Base-by-base conservation (phyloP, 2,888 invertebrate genomes). In the Mongoloraphidia duomilia region DNA sequence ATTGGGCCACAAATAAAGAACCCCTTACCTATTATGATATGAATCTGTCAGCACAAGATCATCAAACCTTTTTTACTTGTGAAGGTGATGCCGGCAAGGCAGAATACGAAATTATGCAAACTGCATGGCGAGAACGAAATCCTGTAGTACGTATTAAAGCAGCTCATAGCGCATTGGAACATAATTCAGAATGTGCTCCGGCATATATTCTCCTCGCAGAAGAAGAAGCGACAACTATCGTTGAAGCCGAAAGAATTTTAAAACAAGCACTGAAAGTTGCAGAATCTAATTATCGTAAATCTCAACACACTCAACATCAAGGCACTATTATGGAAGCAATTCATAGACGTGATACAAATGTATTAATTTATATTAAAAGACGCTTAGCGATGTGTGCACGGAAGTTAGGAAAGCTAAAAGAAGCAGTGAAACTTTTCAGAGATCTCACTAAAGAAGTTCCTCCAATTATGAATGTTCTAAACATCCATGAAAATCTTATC, bases 11-110 rank as follows among this genome's bases (percentile, higher is more conserved):
- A 2, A 85, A 85, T 57, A 90, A 92, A 62, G 94, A 97, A 58
- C 95, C 97, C 0, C 75, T 97, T 41, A 97, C 97, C 0, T 97
- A 93, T 69, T 95, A 97, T 67, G 97, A 98, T 64, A 96, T 97
- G 96, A 98, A 97, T 69, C 74, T 97, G 41, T 94, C 95, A 0
- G 96, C 97, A 14, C 96, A 97, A 71, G 97, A 97, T 70, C 97
- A 98, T 69, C 96, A 96, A 67, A 92, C 90, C 5, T 91, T 92
- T 69, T 93, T 94, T 63, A 92, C 90, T 0, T 91, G 92, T 67
- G 92, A 93, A 65, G 84, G 82, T 44, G 92, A 94, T 66, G 78
- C 77, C 2, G 86, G 87, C 35, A 88, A 85, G 66, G 80, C 84
- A 4, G 92, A 93, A 64, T 91, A 89, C 67, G 90, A 93, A 69